Percentiles rank a stretch among this genome's conserved stretches.
Conservation (phyloP, 2,113 vertebrate genomes). For the Eublepharis macularius region DNA sequence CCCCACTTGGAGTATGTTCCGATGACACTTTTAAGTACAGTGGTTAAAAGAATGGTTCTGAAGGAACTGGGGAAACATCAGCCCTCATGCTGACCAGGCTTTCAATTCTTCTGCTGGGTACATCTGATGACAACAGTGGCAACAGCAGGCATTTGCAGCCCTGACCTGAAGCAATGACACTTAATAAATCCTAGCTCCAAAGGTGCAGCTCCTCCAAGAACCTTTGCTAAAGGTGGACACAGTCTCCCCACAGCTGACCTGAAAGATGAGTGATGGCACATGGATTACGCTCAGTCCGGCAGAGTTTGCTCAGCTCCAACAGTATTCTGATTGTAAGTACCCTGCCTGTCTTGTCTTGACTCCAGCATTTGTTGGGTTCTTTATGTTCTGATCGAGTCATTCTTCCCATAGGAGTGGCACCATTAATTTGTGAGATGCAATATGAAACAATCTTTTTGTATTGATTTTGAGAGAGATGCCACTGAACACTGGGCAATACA, state of each 20-base stretch:
- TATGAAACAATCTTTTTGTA: no score
- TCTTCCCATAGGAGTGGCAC: not conserved
- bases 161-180: not conserved
- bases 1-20: not conserved
- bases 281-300: slow-evolving; percentile 90
- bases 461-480: not conserved
- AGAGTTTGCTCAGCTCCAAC: slow-evolving; percentile 91
- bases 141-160: not conserved
- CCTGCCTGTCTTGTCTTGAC: not conserved
- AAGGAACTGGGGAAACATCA: accelerated
- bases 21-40: not conserved
- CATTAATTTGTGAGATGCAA: not conserved
- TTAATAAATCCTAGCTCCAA: not conserved
- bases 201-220: accelerated
- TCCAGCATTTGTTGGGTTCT: not conserved
- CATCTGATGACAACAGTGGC: accelerated
- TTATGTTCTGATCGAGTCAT: not conserved
- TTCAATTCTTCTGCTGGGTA: not conserved
- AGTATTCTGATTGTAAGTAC: slow-evolving; percentile 94
- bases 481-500: not conserved
- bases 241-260: not conserved
- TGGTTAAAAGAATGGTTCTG: not conserved
- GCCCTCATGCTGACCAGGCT: accelerated
- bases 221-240: not conserved
- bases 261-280: slow-evolving; percentile 82